These are phyloP conservation scores for Bambusicola thoracicus DNA, from an alignment of 2,113 vertebrate species.

Conservation along the genomic window DNA sequence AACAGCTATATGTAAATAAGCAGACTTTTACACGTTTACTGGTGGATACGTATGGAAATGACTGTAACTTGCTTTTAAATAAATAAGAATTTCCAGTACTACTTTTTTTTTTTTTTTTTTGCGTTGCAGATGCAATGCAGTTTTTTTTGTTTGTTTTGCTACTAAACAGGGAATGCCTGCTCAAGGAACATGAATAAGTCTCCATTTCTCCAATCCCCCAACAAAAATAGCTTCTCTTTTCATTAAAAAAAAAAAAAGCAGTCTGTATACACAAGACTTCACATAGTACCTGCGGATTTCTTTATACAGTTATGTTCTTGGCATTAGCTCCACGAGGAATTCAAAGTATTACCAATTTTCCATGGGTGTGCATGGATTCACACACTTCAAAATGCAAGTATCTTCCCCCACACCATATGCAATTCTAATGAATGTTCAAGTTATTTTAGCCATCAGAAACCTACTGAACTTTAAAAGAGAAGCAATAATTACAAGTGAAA, in stretches of 20 bases:
- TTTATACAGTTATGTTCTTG: background rate
- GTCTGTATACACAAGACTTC: background rate
- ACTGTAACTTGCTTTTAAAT: background rate
- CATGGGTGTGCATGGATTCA: background rate
- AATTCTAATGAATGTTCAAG: background rate
- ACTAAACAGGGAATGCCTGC: background rate
- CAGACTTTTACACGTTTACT: background rate
- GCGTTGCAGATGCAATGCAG: background rate
- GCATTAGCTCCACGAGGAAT: background rate
- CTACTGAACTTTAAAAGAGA: background rate
- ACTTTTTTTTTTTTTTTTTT: background rate
- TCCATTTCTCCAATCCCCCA: background rate
- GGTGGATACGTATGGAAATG: background rate
- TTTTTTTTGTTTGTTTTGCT: background rate
- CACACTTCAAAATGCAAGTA: background rate
- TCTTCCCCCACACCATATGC: background rate
- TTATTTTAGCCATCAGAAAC: background rate
- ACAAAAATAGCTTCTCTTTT: background rate
- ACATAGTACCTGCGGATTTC: background rate
- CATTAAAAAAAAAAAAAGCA: background rate
- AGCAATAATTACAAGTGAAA: background rate
- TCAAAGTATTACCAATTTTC: slow-evolving; percentile 8
- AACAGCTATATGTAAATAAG: background rate
- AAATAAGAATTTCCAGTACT: background rate
- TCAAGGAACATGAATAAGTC: background rate